These are phyloP conservation scores for Anser brachyrhynchus DNA, from an alignment of 2,113 vertebrate species.

Conservation along the genomic window DNA sequence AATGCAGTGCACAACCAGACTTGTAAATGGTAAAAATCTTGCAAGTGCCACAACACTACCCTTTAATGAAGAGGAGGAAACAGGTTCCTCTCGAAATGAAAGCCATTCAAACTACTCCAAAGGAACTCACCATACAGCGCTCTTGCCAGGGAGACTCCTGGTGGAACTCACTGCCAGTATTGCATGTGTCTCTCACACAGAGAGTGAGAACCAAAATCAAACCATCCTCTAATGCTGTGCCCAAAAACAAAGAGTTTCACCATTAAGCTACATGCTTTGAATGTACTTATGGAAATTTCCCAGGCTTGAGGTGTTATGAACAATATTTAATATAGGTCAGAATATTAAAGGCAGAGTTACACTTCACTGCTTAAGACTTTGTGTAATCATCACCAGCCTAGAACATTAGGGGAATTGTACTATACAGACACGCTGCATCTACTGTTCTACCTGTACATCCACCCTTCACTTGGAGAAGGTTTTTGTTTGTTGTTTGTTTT, in stretches of 20 bases:
- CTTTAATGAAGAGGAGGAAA: neutral
- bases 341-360: neutral
- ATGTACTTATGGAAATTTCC: neutral
- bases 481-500: neutral
- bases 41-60: neutral
- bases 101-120: neutral
- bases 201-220: neutral
- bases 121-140: fast-evolving
- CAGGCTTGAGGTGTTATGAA: neutral
- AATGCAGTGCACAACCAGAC: neutral
- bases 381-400: neutral
- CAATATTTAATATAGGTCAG: neutral
- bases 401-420: neutral
- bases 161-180: neutral
- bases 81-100: neutral
- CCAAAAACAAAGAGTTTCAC: neutral
- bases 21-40: neutral
- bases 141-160: fast-evolving
- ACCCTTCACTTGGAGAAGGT: neutral
- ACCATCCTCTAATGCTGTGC: neutral
- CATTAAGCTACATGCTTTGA: neutral
- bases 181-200: neutral
- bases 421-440: neutral
- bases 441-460: neutral
- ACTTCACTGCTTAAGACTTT: neutral